Conservation (phyloP, 2,888 invertebrate species). For the Yponomeuta plumbellus region DNA sequence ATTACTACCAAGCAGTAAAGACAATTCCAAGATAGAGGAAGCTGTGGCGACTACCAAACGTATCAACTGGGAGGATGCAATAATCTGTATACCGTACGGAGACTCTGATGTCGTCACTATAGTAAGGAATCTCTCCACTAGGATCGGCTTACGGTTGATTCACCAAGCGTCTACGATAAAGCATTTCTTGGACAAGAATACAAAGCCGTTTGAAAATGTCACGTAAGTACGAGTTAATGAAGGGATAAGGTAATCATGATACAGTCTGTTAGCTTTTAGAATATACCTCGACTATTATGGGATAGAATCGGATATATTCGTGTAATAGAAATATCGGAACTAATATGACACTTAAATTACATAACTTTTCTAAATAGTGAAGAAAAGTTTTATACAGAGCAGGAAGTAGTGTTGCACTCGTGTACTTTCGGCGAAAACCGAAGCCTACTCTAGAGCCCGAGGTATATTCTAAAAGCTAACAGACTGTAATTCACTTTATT, state of each 20-base stretch:
- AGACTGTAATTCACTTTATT: too few relatives aligned
- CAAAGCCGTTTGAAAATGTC: constrained; percentile 6
- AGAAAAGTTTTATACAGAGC: too few relatives aligned
- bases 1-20: constrained; percentile 9
- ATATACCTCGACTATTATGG: too few relatives aligned
- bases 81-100: constrained; percentile 15
- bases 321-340: too few relatives aligned
- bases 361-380: too few relatives aligned
- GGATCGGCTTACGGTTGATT: background rate
- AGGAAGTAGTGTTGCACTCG: too few relatives aligned
- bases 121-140: background rate
- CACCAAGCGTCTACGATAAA: background rate
- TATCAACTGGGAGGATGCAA: constrained; percentile 16
- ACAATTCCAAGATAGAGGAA: constrained; percentile 16
- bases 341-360: too few relatives aligned
- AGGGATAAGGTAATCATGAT: background rate
- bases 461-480: too few relatives aligned
- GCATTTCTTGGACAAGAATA: constrained; percentile 5
- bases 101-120: constrained; percentile 3
- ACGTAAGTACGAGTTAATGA: constrained; percentile 3
- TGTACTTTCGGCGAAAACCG: too few relatives aligned
- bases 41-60: constrained; percentile 17
- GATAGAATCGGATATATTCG: too few relatives aligned
- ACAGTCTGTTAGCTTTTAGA: background rate
- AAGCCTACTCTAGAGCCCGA: too few relatives aligned